A percentile compares a stretch with the other conserved stretches of the same genome.
phyloP scores from a whole-genome alignment of 37 sponge, comb jelly and placozoan genomes.

The Lycopodina hypogea region DNA sequence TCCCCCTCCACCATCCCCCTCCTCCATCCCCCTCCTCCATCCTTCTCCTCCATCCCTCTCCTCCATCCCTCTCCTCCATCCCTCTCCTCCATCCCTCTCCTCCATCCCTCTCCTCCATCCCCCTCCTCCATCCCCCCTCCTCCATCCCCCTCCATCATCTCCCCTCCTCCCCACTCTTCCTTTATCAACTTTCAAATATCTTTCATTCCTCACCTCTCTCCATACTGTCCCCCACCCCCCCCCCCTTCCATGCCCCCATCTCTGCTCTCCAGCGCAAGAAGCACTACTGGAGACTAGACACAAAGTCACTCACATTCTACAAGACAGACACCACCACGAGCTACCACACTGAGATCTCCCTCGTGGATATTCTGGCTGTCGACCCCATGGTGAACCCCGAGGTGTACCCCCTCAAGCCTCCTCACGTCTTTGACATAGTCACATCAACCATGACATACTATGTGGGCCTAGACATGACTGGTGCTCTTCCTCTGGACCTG shows the following conservation, averaged over 20 bases:
- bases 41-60: no score
- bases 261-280: constrained; percentile 57
- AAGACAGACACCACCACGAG: constrained; percentile 43
- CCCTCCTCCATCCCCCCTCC: no score
- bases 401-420: constrained; percentile 65
- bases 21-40: no score
- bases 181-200: no score
- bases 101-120: no score
- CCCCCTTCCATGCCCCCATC: background rate
- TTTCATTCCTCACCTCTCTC: no score
- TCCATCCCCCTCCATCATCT: no score
- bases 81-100: no score
- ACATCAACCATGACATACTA: constrained; percentile 68
- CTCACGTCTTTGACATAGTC: constrained; percentile 86
- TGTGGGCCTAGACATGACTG: constrained; percentile 79
- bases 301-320: constrained; percentile 75
- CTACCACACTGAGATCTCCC: constrained; percentile 60
- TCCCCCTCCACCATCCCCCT: no score
- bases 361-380: constrained; percentile 80
- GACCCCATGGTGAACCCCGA: constrained; percentile 67
- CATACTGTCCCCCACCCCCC: no score
- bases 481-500: constrained; percentile 45
- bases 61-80: no score
- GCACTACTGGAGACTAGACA: constrained; percentile 81
- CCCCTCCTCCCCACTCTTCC: no score